phyloP scores from a whole-genome alignment of 2,797 vertebrate genomes.

The Amblyopsis hoosieri region DNA sequence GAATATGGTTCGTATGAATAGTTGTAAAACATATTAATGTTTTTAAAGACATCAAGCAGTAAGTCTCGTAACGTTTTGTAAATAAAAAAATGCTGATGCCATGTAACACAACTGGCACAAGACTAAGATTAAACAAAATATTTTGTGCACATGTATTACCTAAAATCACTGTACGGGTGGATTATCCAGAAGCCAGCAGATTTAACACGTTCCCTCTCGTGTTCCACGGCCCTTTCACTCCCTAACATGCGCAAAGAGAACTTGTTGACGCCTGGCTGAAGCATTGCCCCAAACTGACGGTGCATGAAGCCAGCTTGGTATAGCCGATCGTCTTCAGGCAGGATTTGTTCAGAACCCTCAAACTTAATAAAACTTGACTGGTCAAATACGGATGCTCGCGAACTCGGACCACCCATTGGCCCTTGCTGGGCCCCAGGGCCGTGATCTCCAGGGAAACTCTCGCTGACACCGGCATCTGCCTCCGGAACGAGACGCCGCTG shows the following conservation, averaged over 20 bases:
- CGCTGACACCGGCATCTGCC: conserved; percentile 72
- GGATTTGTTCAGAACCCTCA: conserved; percentile 86
- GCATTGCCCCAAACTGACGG: conserved; percentile 95
- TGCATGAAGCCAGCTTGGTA: conserved; percentile 96
- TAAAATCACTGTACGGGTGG: conserved; percentile 99
- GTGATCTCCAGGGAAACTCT: conserved; percentile 74
- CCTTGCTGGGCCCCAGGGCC: conserved; percentile 66
- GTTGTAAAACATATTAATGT: too few relatives aligned
- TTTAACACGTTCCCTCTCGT: conserved; percentile 95
- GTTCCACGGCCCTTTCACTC: conserved; percentile 97
- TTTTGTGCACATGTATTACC: conserved; percentile 77
- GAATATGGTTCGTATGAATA: too few relatives aligned
- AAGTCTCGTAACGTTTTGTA: too few relatives aligned
- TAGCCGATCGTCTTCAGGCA: conserved; percentile 87
- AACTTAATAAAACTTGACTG: conserved; percentile 88
- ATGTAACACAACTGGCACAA: background rate
- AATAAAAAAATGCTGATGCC: background rate
- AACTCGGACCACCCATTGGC: conserved; percentile 48
- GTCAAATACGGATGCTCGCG: conserved; percentile 71
- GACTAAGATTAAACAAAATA: background rate
- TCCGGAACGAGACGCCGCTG: conserved; percentile 85
- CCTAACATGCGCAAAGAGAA: conserved; percentile 99
- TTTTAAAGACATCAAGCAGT: too few relatives aligned
- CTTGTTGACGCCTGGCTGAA: conserved; percentile 99
- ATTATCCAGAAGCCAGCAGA: conserved; percentile 99